Percentiles rank a stretch among this genome's conserved stretches.
Conservation (phyloP, 2,113 vertebrate genomes). For the Hyperopisus bebe region DNA sequence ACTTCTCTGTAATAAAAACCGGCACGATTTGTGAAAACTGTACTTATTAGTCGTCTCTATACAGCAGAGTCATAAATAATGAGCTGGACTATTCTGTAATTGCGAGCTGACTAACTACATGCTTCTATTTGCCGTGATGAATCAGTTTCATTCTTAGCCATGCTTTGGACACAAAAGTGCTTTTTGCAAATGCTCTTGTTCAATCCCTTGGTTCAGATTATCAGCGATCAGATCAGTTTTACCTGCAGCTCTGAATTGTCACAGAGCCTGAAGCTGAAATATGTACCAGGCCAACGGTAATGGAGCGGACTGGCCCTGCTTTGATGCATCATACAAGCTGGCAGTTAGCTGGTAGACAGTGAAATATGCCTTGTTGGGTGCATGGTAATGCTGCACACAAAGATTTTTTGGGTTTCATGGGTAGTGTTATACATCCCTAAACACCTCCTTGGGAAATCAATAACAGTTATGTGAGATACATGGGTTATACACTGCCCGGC, state of each 20-base stretch:
- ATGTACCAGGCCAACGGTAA: background rate
- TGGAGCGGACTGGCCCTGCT: background rate
- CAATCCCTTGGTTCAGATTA: background rate
- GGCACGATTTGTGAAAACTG: background rate
- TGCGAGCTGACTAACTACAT: background rate
- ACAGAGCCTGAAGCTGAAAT: background rate
- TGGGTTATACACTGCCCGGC: no score
- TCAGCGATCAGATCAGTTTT: background rate
- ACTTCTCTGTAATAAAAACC: background rate
- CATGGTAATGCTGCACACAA: background rate
- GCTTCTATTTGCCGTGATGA: background rate
- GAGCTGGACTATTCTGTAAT: background rate
- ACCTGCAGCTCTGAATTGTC: background rate
- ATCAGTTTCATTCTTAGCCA: background rate
- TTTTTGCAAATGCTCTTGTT: background rate
- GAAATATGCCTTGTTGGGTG: background rate
- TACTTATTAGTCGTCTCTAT: conserved; percentile 2
- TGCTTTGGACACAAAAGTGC: background rate
- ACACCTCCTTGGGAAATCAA: background rate
- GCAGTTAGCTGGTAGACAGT: background rate
- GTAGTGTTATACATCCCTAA: background rate
- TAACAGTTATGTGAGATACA: background rate
- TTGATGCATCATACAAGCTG: background rate
- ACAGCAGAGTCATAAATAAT: conserved; percentile 1
- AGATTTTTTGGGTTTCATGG: background rate